A percentile compares a stretch with the other conserved stretches of the same genome.
phyloP scores from a whole-genome alignment of 2,888 invertebrate species.

The Luperina nickerlii region DNA sequence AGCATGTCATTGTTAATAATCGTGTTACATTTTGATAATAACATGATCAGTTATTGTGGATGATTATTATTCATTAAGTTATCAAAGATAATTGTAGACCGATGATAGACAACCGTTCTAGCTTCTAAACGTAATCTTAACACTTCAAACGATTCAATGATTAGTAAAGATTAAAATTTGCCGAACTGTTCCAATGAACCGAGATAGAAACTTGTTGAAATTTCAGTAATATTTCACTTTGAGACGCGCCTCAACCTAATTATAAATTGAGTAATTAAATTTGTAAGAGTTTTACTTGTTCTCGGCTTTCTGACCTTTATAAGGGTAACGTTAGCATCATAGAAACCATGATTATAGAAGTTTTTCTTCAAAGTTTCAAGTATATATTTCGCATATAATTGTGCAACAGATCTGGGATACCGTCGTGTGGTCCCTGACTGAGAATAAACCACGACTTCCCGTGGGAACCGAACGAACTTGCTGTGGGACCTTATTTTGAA shows the following conservation, averaged over 20 bases:
- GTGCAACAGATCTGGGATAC: slow-evolving; percentile 53
- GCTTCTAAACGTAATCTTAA: slow-evolving; percentile 40
- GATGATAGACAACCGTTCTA: slow-evolving; percentile 15
- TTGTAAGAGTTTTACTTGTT: slow-evolving; percentile 48
- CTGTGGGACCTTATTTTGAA: slow-evolving; percentile 51
- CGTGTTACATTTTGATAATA: slow-evolving; percentile 3
- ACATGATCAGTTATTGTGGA: not conserved
- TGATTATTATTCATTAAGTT: not conserved
- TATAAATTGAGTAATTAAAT: slow-evolving; percentile 59
- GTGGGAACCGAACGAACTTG: slow-evolving; percentile 59
- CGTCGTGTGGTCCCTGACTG: slow-evolving; percentile 51
- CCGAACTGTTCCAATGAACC: slow-evolving; percentile 44
- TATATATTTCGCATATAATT: slow-evolving; percentile 46
- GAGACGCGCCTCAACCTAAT: slow-evolving; percentile 55
- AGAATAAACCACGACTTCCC: slow-evolving; percentile 58
- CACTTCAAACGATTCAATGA: slow-evolving; percentile 55
- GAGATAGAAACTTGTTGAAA: slow-evolving; percentile 58
- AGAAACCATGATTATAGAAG: slow-evolving; percentile 16
- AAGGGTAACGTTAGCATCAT: slow-evolving; percentile 29
- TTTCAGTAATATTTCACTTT: slow-evolving; percentile 60
- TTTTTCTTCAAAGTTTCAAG: slow-evolving; percentile 10
- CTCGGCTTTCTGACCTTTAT: slow-evolving; percentile 32
- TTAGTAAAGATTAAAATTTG: slow-evolving; percentile 58
- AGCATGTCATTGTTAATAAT: not conserved
- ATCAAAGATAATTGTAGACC: not conserved